These are phyloP conservation scores for Micropoecilia bifurca DNA, from an alignment of 2,797 vertebrate species.

Conservation along the genomic window DNA sequence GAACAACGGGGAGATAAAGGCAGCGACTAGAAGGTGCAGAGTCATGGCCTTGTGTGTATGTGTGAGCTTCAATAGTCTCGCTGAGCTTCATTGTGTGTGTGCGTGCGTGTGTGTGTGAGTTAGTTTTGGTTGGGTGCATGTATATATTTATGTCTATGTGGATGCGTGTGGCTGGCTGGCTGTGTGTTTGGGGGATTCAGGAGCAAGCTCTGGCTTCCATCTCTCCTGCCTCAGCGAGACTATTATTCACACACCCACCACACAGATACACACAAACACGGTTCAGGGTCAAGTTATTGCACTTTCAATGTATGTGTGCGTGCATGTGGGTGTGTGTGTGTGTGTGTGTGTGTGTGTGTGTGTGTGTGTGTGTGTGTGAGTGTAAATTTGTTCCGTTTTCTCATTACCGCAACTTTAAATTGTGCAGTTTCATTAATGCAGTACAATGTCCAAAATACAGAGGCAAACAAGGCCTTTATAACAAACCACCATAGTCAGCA, in stretches of 20 bases:
- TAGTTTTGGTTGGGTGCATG: not conserved
- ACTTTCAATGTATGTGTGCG: constrained; percentile 25
- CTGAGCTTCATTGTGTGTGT: constrained; percentile 76
- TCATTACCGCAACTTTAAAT: not conserved
- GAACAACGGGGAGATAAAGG: constrained; percentile 80
- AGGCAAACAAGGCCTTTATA: not conserved
- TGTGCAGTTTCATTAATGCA: not conserved
- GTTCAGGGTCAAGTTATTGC: constrained; percentile 6
- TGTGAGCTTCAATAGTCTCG: constrained; percentile 83
- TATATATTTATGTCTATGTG: constrained; percentile 15
- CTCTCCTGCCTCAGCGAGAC: constrained; percentile 75
- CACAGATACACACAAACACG: constrained; percentile 16
- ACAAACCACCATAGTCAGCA: not conserved
- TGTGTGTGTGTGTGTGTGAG: constrained; percentile 23
- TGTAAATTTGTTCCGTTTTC: not conserved
- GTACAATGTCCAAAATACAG: not conserved
- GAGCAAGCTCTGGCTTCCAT: constrained; percentile 52
- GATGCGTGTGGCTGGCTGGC: constrained; percentile 10
- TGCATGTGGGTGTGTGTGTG: constrained; percentile 14
- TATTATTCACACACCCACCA: constrained; percentile 60
- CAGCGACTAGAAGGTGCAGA: constrained; percentile 83
- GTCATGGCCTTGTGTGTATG: constrained; percentile 81
- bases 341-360: no score
- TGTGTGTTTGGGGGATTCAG: constrained; percentile 52
- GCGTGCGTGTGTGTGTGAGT: constrained; percentile 33